Evolutionary conservation across 2,888 invertebrate species (phyloP), one percentile per base, ranked within the genome.

Genomic region (Branchellion lobata): DNA sequence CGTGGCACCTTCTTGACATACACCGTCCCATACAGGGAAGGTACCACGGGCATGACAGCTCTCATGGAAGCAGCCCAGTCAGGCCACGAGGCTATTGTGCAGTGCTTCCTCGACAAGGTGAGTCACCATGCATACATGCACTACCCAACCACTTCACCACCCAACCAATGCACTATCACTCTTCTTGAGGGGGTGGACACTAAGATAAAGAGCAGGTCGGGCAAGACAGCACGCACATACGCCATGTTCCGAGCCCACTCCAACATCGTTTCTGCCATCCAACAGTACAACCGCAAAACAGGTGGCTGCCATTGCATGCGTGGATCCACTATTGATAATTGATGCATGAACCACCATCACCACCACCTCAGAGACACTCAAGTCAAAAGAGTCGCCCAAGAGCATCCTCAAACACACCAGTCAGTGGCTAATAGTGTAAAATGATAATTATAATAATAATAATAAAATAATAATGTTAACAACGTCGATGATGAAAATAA

Each of bases 61-160:
- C 86, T 88, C 77, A 87, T 88, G 86, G 85, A 87, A 80, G 88
- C 88, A 21, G 87, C 86, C 40, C 84, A 85, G 14, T 86, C 86
- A 40, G 87, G 88, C 0, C 87, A 88, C 83, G 87, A 87, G 81
- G 86, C 87, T 72, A 87, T 88, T 73, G 87, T 87, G 3, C 87
- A 86, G 80, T 84, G 86, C 3, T 86, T 88, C 77, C 84, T 88
- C 0, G 85, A 86, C 81, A 84, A 86, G 83, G 88, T 86, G 84
- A 84, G n/a, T n/a, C 86, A 84, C 24, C 11, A 21, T 3, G 75
- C 18, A 51, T 29, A 21, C 11, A 24, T 34, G 18, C 8, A n/a
- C n/a, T n/a, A n/a, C n/a, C 24, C 61, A 18, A 14, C 34, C 3
- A 18, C 11, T 36, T 73, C 73, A 27, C 40, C 18, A 73, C 21